Evolutionary conservation across 2,797 vertebrate species (phyloP).

Genomic region (Onychomys arenicola): DNA sequence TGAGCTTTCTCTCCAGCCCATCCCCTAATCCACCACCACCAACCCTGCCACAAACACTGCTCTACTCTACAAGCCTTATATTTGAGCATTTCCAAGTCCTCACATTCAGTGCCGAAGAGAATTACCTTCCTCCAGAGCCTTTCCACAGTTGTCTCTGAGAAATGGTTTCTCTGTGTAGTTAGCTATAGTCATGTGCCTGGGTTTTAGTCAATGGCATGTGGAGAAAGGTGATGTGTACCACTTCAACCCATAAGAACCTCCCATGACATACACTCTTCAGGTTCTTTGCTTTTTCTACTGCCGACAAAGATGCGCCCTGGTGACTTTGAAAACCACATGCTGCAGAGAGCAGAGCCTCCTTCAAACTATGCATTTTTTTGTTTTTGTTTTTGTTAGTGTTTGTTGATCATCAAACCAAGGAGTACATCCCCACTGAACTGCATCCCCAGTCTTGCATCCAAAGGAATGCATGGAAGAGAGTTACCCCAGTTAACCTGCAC

Average conservation of each 20-base stretch:
- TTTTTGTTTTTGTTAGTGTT: neutral
- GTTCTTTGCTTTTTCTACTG: neutral
- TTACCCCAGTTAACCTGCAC: neutral
- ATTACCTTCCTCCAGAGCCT: constrained; percentile 12
- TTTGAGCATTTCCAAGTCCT: constrained; percentile 7
- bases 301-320: neutral
- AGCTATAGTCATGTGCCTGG: neutral
- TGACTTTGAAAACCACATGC: neutral
- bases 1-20: too few species aligned
- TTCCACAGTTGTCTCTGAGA: neutral
- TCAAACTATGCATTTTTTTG: neutral
- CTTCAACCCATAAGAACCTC: neutral
- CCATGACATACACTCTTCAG: neutral
- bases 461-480: neutral
- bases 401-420: neutral
- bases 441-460: neutral
- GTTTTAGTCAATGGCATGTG: neutral
- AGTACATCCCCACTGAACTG: neutral
- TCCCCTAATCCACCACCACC: neutral
- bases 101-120: neutral
- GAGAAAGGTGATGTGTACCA: neutral
- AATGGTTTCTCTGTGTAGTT: neutral
- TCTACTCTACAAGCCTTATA: neutral
- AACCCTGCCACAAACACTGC: neutral
- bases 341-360: neutral